These are phyloP conservation scores for Drosophila testacea DNA, from an alignment of 2,888 invertebrate species.

Conservation along the genomic window DNA sequence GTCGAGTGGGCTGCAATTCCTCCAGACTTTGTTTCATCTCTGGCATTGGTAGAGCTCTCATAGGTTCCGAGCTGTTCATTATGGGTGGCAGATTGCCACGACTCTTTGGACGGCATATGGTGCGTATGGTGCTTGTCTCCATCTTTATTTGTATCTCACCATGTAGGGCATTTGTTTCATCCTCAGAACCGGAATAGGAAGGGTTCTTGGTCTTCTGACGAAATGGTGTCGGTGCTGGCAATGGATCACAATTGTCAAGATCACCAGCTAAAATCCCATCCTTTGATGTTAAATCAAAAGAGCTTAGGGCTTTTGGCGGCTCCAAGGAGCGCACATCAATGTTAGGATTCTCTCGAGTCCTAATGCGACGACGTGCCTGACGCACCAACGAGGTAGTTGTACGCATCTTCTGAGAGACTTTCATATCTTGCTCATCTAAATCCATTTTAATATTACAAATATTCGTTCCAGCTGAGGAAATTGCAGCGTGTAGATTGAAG, in stretches of 20 bases:
- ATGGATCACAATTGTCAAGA: background rate
- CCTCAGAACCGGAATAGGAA: conserved; percentile 37
- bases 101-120: conserved; percentile 57
- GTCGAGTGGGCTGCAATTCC: conserved; percentile 29
- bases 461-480: conserved; percentile 44
- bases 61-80: conserved; percentile 28
- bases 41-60: conserved; percentile 49
- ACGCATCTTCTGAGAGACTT: conserved; percentile 33
- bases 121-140: conserved; percentile 56
- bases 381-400: conserved; percentile 59
- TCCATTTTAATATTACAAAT: conserved; percentile 58
- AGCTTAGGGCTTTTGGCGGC: background rate
- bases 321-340: conserved; percentile 35
- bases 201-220: background rate
- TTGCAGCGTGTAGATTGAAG: conserved; percentile 31
- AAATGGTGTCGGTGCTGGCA: conserved; percentile 14
- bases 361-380: conserved; percentile 55
- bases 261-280: background rate
- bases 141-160: conserved; percentile 60
- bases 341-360: conserved; percentile 51
- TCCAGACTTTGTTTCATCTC: conserved; percentile 54
- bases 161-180: conserved; percentile 26
- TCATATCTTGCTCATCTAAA: conserved; percentile 37
- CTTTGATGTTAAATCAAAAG: background rate
- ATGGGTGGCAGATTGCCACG: conserved; percentile 38